Base-by-base conservation (phyloP, 2,113 vertebrate genomes). In the Ranitomeya imitator region DNA sequence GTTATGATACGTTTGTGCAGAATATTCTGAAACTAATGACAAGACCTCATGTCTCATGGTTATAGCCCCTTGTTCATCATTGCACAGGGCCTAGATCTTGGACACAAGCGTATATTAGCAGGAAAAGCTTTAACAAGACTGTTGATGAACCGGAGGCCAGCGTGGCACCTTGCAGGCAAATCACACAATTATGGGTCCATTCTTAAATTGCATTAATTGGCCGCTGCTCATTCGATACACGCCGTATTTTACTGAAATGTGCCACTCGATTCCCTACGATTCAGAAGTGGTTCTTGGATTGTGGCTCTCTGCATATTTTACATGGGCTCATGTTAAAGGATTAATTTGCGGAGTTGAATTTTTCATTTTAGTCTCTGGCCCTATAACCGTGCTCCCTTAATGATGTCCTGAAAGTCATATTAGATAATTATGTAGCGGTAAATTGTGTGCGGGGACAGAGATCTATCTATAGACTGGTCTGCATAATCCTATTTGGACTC, bases 171-270 rank as follows among this genome's bases (percentile, higher is more conserved):
- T 26, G 67, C 67, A 74, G 26, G 37, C 5, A 85, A 59, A 85
- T 85, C 52, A 59, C 18, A 18, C 67, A 57, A 7, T 85, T 74
- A 74, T 85, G 6, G 23, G 12, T 18, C 10, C 19, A 11, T 16
- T 18, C 12, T 31, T 85, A 73, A 57, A 73, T 74, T 19, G 54
- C 15, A 45, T 85, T 74, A 74, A 85, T 71, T 85, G 67, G 73
- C 12, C 54, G 37, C 16, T 74, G 12, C 59, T 21, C 69, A 85
- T 85, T 57, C 83, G 4, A 8, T 21, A 54, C 67, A 85, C 51
- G 26, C 16, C 45, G 7, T 37, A 59, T 16, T 37, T 11, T 73
- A n/a, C 60, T 21, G 69, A 37, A 73, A 74, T 26, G 23, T 57
- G 54, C 14, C 23, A 21, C 65, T 31, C 57, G 37, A 69, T 51